Percentiles rank a stretch among this genome's conserved stretches.
Evolutionary conservation across 2,888 invertebrate species (phyloP).

Genomic region (Germaria angustata): DNA sequence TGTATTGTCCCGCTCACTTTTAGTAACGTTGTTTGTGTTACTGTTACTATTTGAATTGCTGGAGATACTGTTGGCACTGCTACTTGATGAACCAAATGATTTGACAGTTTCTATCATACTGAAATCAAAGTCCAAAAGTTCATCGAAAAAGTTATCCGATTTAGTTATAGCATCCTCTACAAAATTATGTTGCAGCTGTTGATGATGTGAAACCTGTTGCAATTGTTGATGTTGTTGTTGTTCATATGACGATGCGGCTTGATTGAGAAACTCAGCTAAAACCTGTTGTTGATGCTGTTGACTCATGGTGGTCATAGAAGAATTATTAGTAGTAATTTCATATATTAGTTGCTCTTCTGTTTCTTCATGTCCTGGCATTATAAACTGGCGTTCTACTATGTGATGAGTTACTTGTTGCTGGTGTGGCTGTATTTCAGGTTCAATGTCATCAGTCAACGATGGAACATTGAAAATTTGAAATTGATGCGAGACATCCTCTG

Average conservation of each 20-base stretch:
- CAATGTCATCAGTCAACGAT: conserved; percentile 73
- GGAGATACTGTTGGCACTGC: conserved; percentile 40
- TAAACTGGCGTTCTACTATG: conserved; percentile 69
- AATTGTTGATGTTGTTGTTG: conserved; percentile 53
- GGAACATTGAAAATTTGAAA: conserved; percentile 75
- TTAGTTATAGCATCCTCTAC: conserved; percentile 6
- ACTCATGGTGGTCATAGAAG: conserved; percentile 74
- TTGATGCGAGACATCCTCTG: conserved; percentile 68
- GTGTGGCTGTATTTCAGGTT: conserved; percentile 28
- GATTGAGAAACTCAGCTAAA: conserved; percentile 74
- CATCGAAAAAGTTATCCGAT: conserved; percentile 38
- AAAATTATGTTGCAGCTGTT: conserved; percentile 49
- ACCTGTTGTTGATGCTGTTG: conserved; percentile 76
- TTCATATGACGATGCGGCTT: conserved; percentile 71
- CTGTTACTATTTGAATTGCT: conserved; percentile 52
- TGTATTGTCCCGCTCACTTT: conserved; percentile 55
- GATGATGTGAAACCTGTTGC: conserved; percentile 43
- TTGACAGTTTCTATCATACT: conserved; percentile 74
- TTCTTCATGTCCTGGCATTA: conserved; percentile 60
- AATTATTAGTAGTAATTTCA: conserved; percentile 73
- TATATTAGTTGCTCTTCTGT: conserved; percentile 71
- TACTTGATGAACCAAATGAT: conserved; percentile 56
- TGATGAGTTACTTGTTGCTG: conserved; percentile 71
- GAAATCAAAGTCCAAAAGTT: conserved; percentile 70
- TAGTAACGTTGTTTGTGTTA: conserved; percentile 47